These are phyloP conservation scores for Megastigmus dorsalis DNA, from an alignment of 2,888 invertebrate species.

Conservation along the genomic window DNA sequence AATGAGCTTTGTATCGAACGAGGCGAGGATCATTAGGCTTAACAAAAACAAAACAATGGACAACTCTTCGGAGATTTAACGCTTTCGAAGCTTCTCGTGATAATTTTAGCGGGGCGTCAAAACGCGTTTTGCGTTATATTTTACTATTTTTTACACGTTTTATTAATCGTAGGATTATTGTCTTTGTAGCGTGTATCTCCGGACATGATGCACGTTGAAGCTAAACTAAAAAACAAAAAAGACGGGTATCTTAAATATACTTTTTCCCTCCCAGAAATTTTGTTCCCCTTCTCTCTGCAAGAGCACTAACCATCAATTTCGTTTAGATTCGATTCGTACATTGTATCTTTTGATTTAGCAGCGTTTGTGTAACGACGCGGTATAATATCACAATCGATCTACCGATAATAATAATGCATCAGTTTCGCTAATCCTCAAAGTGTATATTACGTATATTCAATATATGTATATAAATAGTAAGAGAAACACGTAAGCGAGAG, in stretches of 20 bases:
- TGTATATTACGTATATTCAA: constrained; percentile 8
- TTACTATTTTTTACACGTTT: constrained; percentile 40
- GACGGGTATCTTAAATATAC: background rate
- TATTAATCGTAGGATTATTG: constrained; percentile 23
- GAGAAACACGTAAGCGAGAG: background rate
- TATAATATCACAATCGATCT: too few relatives aligned
- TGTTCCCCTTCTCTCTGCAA: background rate
- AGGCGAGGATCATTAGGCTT: background rate
- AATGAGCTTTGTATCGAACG: too few relatives aligned
- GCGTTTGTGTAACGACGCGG: too few relatives aligned
- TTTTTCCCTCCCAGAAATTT: background rate
- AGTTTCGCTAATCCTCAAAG: constrained; percentile 2
- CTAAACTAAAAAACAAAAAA: too few relatives aligned
- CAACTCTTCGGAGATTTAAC: background rate
- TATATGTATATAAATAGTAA: constrained; percentile 10
- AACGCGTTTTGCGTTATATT: constrained; percentile 19
- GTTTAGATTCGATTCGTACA: background rate
- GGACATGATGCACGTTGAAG: background rate
- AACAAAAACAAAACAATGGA: too few relatives aligned
- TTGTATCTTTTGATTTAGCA: too few relatives aligned
- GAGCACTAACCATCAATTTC: background rate
- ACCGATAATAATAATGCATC: too few relatives aligned
- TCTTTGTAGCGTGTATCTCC: background rate
- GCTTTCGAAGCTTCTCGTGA: constrained; percentile 18
- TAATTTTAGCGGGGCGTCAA: constrained; percentile 6